A percentile compares a stretch with the other conserved stretches of the same genome.
phyloP scores from a whole-genome alignment of 2,113 vertebrate species.

The Hemiprocne comata region DNA sequence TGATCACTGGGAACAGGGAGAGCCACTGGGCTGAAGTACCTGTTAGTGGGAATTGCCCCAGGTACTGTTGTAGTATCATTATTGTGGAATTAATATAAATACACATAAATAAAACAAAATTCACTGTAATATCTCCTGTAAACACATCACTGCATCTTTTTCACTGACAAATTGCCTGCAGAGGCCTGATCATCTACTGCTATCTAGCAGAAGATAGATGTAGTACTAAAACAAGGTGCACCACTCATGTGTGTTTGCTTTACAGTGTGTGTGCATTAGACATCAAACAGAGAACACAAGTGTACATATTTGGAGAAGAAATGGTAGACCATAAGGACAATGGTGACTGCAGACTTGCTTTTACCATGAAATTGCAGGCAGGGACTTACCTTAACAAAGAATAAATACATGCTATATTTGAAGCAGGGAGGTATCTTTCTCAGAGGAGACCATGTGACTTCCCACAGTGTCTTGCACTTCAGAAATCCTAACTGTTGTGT shows the following conservation, averaged over 20 bases:
- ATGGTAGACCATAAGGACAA: neutral
- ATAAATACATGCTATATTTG: neutral
- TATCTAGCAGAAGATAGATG: neutral
- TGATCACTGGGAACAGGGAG: neutral
- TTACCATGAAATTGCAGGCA: neutral
- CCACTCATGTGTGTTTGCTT: neutral
- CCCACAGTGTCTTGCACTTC: neutral
- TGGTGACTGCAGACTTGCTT: neutral
- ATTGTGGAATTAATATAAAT: neutral
- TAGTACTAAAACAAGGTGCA: neutral
- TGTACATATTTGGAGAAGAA: constrained; percentile 12
- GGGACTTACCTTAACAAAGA: neutral
- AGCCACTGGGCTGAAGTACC: neutral
- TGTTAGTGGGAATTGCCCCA: neutral
- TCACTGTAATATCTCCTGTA: neutral
- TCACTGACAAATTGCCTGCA: neutral
- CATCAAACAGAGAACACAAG: neutral
- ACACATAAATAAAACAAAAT: neutral
- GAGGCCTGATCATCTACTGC: neutral
- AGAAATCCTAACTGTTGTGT: neutral
- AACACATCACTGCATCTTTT: neutral
- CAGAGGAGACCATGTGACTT: neutral
- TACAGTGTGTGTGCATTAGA: neutral
- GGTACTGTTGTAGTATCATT: neutral
- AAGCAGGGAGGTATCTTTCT: neutral